These are phyloP conservation scores for Drosophila melanogaster DNA, from an alignment of 1,140 invertebrate genomes.

Conservation along the genomic window Release_6_plus_ISO1_MT NT_033777.3:16218501-16219000, in stretches of 20 bases:
- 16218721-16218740: conserved; percentile 30
- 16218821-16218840: conserved; percentile 82
- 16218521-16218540: conserved; percentile 35
- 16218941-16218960: conserved; percentile 9
- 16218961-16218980: conserved; percentile 31
- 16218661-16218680: conserved; percentile 68
- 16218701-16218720: conserved; percentile 49
- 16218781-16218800: conserved; percentile 8
- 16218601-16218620: conserved; percentile 67
- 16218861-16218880: conserved; percentile 76
- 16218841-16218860: conserved; percentile 65
- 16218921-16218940: conserved; percentile 54
- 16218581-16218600: conserved; percentile 50
- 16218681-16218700: conserved; percentile 71
- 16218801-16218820: conserved; percentile 32
- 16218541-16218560: conserved; percentile 56
- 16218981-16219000: conserved; percentile 31
- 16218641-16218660: conserved; percentile 21
- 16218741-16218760: conserved; percentile 74
- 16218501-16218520: background rate
- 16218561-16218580: conserved; percentile 80
- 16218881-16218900: conserved; percentile 29
- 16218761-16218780: conserved; percentile 35
- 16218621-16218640: conserved; percentile 7
- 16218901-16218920: conserved; percentile 57